Conservation (phyloP, 2,797 vertebrate species). For the Lepilemur septentrionalis region DNA sequence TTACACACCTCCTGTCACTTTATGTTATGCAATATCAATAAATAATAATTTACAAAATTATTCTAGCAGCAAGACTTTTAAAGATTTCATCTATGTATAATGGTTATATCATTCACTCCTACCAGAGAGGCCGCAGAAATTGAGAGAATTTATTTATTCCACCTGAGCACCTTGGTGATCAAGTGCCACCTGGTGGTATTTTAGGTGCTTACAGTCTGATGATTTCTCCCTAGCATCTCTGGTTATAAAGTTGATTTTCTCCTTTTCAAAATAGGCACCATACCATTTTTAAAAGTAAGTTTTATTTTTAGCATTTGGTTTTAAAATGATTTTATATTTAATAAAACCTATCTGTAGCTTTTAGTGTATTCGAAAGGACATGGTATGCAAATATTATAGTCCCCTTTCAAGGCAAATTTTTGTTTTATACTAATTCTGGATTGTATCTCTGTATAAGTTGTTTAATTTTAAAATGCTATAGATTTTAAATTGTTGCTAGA, state of each 20-base stretch:
- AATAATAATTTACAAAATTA: background rate
- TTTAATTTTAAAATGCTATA: background rate
- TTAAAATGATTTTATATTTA: background rate
- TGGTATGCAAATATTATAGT: background rate
- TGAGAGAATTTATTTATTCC: background rate
- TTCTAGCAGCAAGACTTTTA: background rate
- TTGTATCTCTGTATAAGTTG: background rate
- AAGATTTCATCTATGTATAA: background rate
- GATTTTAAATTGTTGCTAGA: background rate
- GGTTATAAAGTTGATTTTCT: background rate
- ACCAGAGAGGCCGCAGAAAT: background rate
- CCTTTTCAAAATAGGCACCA: background rate
- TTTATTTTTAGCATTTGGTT: background rate
- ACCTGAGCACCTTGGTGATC: accelerated
- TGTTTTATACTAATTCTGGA: background rate
- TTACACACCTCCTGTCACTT: background rate
- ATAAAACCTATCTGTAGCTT: background rate
- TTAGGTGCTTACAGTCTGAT: background rate
- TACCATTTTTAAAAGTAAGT: background rate
- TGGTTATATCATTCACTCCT: background rate
- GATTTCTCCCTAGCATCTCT: background rate
- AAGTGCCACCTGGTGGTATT: constrained; percentile 37
- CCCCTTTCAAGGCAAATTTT: background rate
- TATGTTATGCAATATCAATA: background rate
- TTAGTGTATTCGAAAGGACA: background rate